phyloP scores from a whole-genome alignment of 2,797 vertebrate genomes.

The Sebastes nivosus region DNA sequence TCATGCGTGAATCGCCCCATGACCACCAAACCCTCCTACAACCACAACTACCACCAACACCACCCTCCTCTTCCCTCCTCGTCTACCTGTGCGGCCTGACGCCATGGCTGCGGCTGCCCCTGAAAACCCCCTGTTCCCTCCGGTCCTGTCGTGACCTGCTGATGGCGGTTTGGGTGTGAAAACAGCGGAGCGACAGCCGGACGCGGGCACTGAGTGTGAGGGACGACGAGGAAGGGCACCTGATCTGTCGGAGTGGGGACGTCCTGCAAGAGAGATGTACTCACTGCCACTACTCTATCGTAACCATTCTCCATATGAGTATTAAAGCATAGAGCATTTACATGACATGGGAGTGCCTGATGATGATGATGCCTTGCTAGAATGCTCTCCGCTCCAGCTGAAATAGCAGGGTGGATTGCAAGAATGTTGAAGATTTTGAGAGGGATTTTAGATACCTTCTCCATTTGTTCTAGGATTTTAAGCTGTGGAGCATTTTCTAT shows the following conservation, averaged over 20 bases:
- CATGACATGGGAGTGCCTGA: constrained; percentile 83
- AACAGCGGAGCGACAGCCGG: constrained; percentile 92
- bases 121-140: constrained; percentile 76
- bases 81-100: constrained; percentile 80
- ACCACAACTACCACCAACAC: constrained; percentile 77
- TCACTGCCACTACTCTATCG: constrained; percentile 94
- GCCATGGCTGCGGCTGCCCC: constrained; percentile 78
- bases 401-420: constrained; percentile 81
- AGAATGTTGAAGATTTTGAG: constrained; percentile 66
- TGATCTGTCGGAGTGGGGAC: constrained; percentile 99
- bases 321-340: constrained; percentile 85
- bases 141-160: constrained; percentile 80
- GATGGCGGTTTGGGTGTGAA: constrained; percentile 82
- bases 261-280: constrained; percentile 99
- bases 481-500: constrained; percentile 73
- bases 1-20: constrained; percentile 92
- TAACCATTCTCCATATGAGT: constrained; percentile 89
- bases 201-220: constrained; percentile 98
- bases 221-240: constrained; percentile 99
- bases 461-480: constrained; percentile 64
- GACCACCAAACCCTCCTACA: constrained; percentile 86
- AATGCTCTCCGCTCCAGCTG: constrained; percentile 81
- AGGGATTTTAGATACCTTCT: constrained; percentile 69
- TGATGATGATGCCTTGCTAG: constrained; percentile 80
- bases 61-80: constrained; percentile 80